Evolutionary conservation across 2,113 vertebrate species (phyloP), one percentile per base, ranked within the genome.

Genomic region (Mirza zaza): DNA sequence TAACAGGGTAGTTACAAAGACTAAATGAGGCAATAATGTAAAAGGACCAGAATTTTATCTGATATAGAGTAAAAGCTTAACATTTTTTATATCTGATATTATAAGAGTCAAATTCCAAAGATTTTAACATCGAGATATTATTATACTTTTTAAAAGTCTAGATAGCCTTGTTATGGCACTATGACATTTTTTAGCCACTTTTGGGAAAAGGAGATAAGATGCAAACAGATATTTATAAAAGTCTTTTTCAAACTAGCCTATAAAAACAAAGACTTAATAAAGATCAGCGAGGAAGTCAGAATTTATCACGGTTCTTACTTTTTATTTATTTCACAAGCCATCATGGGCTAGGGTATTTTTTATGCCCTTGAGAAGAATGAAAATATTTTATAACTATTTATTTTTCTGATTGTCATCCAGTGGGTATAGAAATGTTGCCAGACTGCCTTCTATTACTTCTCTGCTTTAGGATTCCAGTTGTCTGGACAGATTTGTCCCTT

Each of bases 371-470:
- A 95, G 94, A 98, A 83, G 70, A 97, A 85, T 81, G 80, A 95
- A 97, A 97, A 96, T 76, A 59, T 97, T 98, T 97, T 81, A 82
- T 90, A 98, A 97, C 77, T 93, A 98, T 96, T 98, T 93, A 97
- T 96, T 96, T 95, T 96, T 98, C 97, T 95, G 91, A 92, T 95
- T 92, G 90, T 94, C 75, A 94, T 87, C 50, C n/a, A 57, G 71
- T 95, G n/a, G 82, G 36, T 81, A 96, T 34, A 94, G 93, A 96
- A 92, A 97, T 95, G 81, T 65, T 84, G 63, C 85, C 65, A 95
- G 91, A 71, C 85, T 94, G 27, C 67, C 85, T 96, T 96, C 75
- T 96, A 84, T 76, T 94, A 92, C 70, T 92, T 87, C 36, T 87
- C 18, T 94, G 55, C 50, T 96, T 90, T 90, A 92, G 91, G 76